Percentiles rank a stretch among this genome's conserved stretches.
These are phyloP conservation scores for Aphis craccivora DNA, from an alignment of 1,140 invertebrate species.

Conservation along the genomic window DNA sequence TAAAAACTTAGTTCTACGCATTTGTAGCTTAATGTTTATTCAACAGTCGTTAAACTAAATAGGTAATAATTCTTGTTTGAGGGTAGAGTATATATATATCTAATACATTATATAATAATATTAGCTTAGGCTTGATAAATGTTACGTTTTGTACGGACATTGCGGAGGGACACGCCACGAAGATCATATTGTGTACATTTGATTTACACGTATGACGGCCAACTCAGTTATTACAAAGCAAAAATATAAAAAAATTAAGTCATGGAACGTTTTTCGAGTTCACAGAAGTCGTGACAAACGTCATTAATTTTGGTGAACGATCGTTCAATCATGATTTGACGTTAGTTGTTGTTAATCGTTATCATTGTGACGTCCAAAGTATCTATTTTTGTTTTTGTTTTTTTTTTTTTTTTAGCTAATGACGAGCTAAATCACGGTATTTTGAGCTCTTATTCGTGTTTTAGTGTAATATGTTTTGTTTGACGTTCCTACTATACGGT, in stretches of 20 bases:
- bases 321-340: background rate
- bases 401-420: background rate
- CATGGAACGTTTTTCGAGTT: background rate
- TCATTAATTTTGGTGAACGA: background rate
- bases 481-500: background rate
- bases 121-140: background rate
- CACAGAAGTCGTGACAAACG: background rate
- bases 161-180: no score
- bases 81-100: background rate
- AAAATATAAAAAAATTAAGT: background rate
- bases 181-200: background rate
- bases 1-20: background rate
- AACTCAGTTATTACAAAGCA: background rate
- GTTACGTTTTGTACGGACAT: background rate
- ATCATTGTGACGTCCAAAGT: no score
- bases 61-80: background rate
- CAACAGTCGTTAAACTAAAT: background rate
- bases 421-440: background rate
- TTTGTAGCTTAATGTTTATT: background rate
- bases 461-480: background rate
- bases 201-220: background rate
- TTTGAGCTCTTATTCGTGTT: background rate
- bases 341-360: no score
- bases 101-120: background rate
- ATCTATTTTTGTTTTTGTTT: no score